A percentile compares a stretch with the other conserved stretches of the same genome.
Evolutionary conservation across 2,113 vertebrate genomes (phyloP).

Genomic region (Siniperca chuatsi): DNA sequence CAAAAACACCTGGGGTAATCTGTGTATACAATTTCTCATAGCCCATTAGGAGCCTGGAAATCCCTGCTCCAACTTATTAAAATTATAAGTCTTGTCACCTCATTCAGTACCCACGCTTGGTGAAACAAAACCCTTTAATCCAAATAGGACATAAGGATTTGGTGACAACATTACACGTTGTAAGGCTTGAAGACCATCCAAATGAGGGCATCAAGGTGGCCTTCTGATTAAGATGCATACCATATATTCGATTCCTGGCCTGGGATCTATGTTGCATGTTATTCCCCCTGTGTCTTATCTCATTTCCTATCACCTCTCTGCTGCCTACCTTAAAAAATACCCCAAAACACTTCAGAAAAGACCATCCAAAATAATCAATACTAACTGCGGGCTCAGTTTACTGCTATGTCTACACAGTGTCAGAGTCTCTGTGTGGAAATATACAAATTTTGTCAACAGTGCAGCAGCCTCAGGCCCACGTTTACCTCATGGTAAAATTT

Average conservation of each 20-base stretch:
- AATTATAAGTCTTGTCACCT: neutral
- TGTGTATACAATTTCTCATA: neutral
- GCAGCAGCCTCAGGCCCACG: neutral
- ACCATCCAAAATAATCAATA: neutral
- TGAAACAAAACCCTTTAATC: neutral
- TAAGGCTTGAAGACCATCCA: neutral
- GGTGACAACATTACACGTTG: neutral
- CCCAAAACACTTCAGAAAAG: neutral
- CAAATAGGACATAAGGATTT: neutral
- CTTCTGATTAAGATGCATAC: neutral
- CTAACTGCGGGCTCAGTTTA: neutral
- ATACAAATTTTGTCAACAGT: neutral
- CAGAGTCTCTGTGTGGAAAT: slow-evolving; percentile 10
- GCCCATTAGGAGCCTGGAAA: neutral
- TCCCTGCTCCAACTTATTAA: neutral
- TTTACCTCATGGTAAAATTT: slow-evolving; percentile 1
- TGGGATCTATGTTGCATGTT: neutral
- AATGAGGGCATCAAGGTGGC: neutral
- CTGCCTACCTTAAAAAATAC: neutral
- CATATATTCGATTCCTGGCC: neutral
- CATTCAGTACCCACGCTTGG: neutral
- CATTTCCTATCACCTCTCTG: neutral
- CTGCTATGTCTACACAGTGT: neutral
- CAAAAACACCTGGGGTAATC: neutral
- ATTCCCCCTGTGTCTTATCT: neutral